Percentiles rank a stretch among this genome's conserved stretches.
phyloP scores from a whole-genome alignment of 1,140 invertebrate genomes.

The Ceratina australensis region DNA sequence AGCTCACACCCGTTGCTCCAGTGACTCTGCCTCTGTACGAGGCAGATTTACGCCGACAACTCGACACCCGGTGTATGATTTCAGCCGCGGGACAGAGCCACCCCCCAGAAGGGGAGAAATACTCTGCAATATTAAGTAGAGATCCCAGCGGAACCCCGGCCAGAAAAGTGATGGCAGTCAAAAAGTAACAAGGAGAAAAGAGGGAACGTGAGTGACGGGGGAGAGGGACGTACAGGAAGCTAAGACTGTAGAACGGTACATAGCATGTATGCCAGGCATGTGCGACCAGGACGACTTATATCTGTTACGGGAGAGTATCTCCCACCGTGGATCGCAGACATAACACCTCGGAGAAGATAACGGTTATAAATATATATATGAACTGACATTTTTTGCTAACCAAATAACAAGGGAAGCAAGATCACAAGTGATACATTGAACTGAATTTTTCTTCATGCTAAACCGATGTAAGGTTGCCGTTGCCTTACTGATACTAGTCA shows the following conservation, averaged over 20 bases:
- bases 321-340: slow-evolving; percentile 39
- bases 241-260: slow-evolving; percentile 14
- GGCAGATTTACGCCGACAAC: slow-evolving; percentile 24
- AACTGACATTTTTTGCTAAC: slow-evolving; percentile 22
- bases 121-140: slow-evolving; percentile 69
- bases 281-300: slow-evolving; percentile 66
- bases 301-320: slow-evolving; percentile 57
- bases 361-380: slow-evolving; percentile 38
- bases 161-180: background rate
- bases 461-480: too few species aligned
- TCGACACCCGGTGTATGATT: slow-evolving; percentile 56
- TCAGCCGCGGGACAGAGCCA: slow-evolving; percentile 23
- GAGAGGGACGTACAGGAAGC: background rate
- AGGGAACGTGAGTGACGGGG: background rate
- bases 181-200: too few species aligned
- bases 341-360: slow-evolving; percentile 34
- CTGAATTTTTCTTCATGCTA: background rate
- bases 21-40: too few species aligned
- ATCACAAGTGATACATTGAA: slow-evolving; percentile 13
- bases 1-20: background rate
- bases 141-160: slow-evolving; percentile 15
- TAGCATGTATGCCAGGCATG: slow-evolving; percentile 66
- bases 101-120: slow-evolving; percentile 44
- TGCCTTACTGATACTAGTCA: too few species aligned
- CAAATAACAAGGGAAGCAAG: slow-evolving; percentile 5